Evolutionary conservation across 2,888 invertebrate species (phyloP), one percentile per base, ranked within the genome.

Genomic region (Rapana venosa): DNA sequence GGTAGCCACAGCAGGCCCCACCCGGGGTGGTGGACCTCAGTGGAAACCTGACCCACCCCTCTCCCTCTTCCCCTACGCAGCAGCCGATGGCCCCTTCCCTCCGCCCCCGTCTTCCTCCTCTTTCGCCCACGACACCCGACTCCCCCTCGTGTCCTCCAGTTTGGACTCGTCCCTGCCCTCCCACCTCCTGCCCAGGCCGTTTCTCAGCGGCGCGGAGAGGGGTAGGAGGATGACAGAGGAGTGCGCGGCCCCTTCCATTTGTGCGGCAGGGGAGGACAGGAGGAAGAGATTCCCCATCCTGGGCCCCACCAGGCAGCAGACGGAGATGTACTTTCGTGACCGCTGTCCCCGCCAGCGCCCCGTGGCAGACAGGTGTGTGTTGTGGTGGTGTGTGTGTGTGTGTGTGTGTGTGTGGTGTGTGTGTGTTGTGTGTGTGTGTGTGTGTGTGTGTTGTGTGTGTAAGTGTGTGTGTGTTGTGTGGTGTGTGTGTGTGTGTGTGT

Each of bases 271-370:
- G 84, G 84, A 58, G 56, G 58, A 85, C 30, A 85, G 84, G 20
- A 85, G 58, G 58, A 85, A 58, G 58, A 77, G 81, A 26, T 88
- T 81, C 20, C 88, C 88, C 17, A 81, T 88, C 61, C 61, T 88
- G 81, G 88, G 88, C 11, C 88, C 88, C 58, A 88, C 88, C 30
- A 81, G 88, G 2, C 88, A 88, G 66, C 81, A 88, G 11, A 88
- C 81, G 0, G 88, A 88, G 88, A 15, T 88, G 88, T 88, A 88
- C 36, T 88, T 88, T 58, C 77, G 61, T 20, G 13, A 15, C 35
- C 56, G 84, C 15, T 30, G 58, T 22, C 26, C 56, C 30, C 30
- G 84, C 0, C 56, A 58, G 20, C 58, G 84, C 5, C 58, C 84
- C 6, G 56, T 58, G 4, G 58, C 30, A 26, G 30, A 85, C 30